These are phyloP conservation scores for Leptogaster cylindrica DNA, from an alignment of 2,888 invertebrate species.

Conservation along the genomic window DNA sequence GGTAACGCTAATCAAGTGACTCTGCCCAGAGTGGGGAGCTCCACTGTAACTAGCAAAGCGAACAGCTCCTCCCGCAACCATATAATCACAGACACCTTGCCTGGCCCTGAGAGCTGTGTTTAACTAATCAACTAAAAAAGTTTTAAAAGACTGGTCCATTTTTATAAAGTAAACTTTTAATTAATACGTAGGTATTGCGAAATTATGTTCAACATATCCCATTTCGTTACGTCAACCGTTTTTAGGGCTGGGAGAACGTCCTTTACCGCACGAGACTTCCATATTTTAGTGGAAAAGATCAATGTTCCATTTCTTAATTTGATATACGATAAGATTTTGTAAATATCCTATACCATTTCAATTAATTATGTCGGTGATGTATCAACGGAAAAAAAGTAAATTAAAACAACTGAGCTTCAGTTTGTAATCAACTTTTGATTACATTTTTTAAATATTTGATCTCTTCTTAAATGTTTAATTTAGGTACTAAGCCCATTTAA, in stretches of 20 bases:
- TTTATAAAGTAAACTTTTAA: constrained; percentile 34
- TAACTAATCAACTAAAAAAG: constrained; percentile 60
- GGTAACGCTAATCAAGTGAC: constrained; percentile 45
- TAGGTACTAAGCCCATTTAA: too few species aligned
- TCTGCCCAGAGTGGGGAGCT: constrained; percentile 39
- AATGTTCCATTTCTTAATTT: too few species aligned
- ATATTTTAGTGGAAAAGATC: too few species aligned
- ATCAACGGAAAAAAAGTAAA: too few species aligned
- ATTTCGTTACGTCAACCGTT: neutral
- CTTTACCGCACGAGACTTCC: neutral
- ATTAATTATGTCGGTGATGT: too few species aligned
- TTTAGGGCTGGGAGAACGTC: neutral
- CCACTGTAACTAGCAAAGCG: constrained; percentile 54
- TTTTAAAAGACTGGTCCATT: constrained; percentile 46
- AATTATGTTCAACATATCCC: constrained; percentile 16
- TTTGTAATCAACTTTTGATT: too few species aligned
- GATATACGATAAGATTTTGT: too few species aligned
- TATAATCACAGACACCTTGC: constrained; percentile 82
- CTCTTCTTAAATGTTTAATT: too few species aligned
- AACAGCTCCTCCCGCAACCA: constrained; percentile 69
- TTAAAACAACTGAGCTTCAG: too few species aligned
- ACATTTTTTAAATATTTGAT: too few species aligned
- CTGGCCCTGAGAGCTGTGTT: constrained; percentile 89
- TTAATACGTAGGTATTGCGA: constrained; percentile 19
- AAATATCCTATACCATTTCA: too few species aligned